Evolutionary conservation across 2,113 vertebrate genomes (phyloP), one percentile per base, ranked within the genome.

Genomic region (Tangachromis dhanisi): DNA sequence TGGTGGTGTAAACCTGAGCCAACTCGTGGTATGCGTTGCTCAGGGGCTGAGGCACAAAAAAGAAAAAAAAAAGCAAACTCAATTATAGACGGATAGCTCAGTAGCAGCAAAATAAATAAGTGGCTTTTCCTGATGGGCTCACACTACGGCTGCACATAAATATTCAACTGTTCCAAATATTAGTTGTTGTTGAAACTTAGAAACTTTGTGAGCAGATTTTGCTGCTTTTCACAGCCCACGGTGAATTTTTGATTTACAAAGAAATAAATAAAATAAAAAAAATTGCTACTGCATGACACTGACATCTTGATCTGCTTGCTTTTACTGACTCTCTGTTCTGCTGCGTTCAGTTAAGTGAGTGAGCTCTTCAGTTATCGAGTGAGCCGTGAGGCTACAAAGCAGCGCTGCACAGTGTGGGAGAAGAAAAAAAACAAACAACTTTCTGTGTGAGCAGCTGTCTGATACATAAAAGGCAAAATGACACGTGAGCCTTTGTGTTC

Each of bases 1-100:
- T 99, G 94, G 97, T 98, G 93, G 97, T 96, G 95, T 99, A 99
- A 83, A 99, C 97, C 96, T 99, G 99, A 1, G 98, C 98, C 91
- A 99, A 93, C 96, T 99, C 98, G 4, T 99, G 99, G 96, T 99
- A 99, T 5, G 97, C 98, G 49, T 99, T 99, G 97, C 98, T 99
- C 95, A 99, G 97, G 86, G 99, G 99, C 98, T 99, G 94, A 66
- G 42, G 7, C 2, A 40, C 13, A 55, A 57, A 54, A 7, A 9
- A 16, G 1, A 1, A 24, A 14, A 24, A 14, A 24, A 19, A 14
- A 14, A 29, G 3, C 47, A 5, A 53, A n/a, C 11, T 1, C 21
- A 68, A 76, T 73, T 73, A 73, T 29, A 4, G 19, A 63, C 3
- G 0, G 40, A 26, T 7, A 29, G 6, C 7, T 83, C n/a, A 47